Base-by-base conservation (phyloP, 2,888 invertebrate species). In the Tiphia femorata region DNA sequence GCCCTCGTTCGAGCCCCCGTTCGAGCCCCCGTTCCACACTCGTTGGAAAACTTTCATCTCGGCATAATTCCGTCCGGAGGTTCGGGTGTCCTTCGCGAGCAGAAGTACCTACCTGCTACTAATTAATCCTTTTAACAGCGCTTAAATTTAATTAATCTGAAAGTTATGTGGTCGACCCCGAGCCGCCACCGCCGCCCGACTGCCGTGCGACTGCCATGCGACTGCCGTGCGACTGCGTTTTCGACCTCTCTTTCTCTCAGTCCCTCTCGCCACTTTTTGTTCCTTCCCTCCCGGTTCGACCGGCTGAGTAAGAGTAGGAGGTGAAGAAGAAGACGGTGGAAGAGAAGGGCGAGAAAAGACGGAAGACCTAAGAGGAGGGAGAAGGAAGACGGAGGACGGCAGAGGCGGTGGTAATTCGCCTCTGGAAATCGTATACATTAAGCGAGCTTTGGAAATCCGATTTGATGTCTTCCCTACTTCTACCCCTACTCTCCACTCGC, bases 61-160 rank as follows among this genome's bases (percentile, higher is more conserved):
- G 63, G 64, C 70, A 67, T 70, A 70, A 70, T 70, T 70, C 62
- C 60, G 72, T 62, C 59, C 49, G 57, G 64, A 61, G 64, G 52
- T 64, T 68, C 65, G n/a, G 51, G 54, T 68, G 64, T 65, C 66
- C 72, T 72, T 57, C 46, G 21, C 46, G 53, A 49, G 46, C 57
- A 67, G 61, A 68, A 73, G 69, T n/a, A n/a, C n/a, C 60, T 63
- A 62, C 72, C 71, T 67, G 69, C 74, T 78, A 70, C 80, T 79
- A 81, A 81, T 81, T 80, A 81, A 81, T 81, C 79, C 79, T 79
- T 78, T 79, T 78, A 79, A 78, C 74, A 73, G 70, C 72, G 73
- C 75, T 75, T 69, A 73, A 79, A 81, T 79, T 79, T 81, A 81
- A 81, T 81, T 81, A 81, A 80, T 78, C 75, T 70, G 64, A 78